These are phyloP conservation scores for Omphaloscelis lunosa DNA, from an alignment of 2,888 invertebrate genomes.

Conservation along the genomic window DNA sequence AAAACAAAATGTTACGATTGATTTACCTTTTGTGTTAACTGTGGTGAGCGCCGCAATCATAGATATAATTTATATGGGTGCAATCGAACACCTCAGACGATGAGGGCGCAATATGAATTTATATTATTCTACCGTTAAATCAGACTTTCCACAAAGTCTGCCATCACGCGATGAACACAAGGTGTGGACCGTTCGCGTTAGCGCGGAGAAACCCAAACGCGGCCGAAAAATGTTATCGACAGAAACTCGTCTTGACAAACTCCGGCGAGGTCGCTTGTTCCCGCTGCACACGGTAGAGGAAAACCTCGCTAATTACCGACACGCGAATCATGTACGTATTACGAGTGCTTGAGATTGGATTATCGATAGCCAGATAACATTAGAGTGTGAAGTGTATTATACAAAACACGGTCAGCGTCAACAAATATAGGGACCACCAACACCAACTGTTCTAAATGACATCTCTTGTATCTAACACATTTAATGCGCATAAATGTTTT, in stretches of 20 bases:
- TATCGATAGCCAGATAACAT: neutral
- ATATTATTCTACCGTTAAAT: neutral
- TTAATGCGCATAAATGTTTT: neutral
- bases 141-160: neutral
- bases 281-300: neutral
- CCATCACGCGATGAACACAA: neutral
- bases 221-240: conserved; percentile 3
- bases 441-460: neutral
- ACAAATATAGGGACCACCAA: neutral
- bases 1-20: neutral
- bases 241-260: neutral
- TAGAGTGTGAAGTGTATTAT: too few species aligned
- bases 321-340: conserved; percentile 1
- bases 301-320: conserved; percentile 2
- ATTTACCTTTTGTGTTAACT: neutral
- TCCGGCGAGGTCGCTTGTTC: neutral
- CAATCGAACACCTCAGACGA: neutral
- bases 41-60: neutral
- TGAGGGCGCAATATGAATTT: neutral
- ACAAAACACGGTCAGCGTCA: neutral
- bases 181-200: neutral
- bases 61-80: neutral
- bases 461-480: neutral
- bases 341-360: neutral
- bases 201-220: conserved; percentile 19